These are phyloP conservation scores for Slavum lentiscoides DNA, from an alignment of 2,888 invertebrate species.

Conservation along the genomic window DNA sequence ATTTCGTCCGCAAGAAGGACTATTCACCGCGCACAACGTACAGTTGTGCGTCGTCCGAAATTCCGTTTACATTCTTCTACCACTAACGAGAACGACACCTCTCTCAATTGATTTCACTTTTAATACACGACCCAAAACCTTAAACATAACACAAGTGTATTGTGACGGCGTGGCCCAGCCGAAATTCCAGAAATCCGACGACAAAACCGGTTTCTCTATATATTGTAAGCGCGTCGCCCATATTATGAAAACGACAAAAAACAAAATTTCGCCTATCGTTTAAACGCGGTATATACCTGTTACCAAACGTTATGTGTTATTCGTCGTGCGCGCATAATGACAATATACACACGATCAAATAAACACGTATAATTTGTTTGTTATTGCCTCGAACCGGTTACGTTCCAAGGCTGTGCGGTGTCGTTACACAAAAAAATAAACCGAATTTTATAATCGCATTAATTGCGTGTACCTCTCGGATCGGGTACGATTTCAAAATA, in stretches of 20 bases:
- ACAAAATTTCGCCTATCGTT: slow-evolving; percentile 33
- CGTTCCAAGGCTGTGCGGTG: slow-evolving; percentile 11
- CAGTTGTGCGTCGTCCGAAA: no score
- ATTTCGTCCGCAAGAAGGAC: no score
- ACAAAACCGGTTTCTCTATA: background rate
- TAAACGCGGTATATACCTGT: background rate
- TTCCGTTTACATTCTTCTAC: no score
- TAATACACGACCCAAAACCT: background rate
- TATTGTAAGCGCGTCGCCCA: background rate
- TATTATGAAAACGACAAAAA: slow-evolving; percentile 7
- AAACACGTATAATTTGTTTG: slow-evolving; percentile 30
- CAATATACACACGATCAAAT: slow-evolving; percentile 4
- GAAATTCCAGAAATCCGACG: background rate
- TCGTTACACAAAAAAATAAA: background rate
- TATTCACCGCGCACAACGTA: no score
- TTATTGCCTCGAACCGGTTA: slow-evolving; percentile 36
- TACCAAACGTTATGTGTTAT: slow-evolving; percentile 11
- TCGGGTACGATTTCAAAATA: no score
- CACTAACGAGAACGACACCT: background rate
- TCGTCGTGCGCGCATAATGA: slow-evolving; percentile 25
- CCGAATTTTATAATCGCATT: background rate
- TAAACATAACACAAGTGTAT: no score
- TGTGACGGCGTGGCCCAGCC: background rate
- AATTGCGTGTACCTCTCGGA: background rate
- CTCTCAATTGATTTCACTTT: slow-evolving; percentile 40